Evolutionary conservation across 2,888 invertebrate species (phyloP), one percentile per base, ranked within the genome.

Genomic region (Stenolophus ochropezus): DNA sequence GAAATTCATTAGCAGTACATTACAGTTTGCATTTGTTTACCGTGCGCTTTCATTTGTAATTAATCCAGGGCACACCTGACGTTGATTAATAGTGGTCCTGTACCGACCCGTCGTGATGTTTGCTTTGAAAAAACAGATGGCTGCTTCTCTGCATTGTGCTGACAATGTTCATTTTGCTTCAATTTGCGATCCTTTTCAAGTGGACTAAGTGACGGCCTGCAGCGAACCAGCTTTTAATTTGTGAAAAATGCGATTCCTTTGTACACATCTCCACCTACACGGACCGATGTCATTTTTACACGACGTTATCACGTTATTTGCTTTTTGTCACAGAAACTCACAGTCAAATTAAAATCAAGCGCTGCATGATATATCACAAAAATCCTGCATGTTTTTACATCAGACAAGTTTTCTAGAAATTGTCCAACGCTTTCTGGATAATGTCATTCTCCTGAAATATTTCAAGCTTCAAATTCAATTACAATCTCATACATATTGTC

Each of bases 41-140:
- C 4, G 8, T 20, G 21, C 11, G 42, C 27, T 77, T 77, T 61
- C 61, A 4, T 77, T 77, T 65, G 78, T 78, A 78, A 78, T 78
- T 61, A 78, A 58, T 47, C 51, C 23, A 49, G 49, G 18, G 23
- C 14, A 58, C 78, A 78, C 65, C 78, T 78, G 78, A 78, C 78
- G 27, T 78, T 78, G 78, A 78, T 78, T 65, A 78, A 78, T 78
- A 78, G 77, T 20, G 61, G 25, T 61, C 25, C 61, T 61, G 61
- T 5, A 25, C n/a, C 4, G 8, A n/a, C 2, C 14, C n/a, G 14
- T 61, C 25, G 25, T 56, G 56, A 14, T 61, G 69, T 69, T 69
- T 69, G 20, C 69, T 69, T 69, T 69, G 20, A 69, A 69, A 69
- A 69, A 69, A 69, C 69, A 69, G 69, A 69, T 18, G 42, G 42